These are phyloP conservation scores for Lasioglossum leucozonium DNA, from an alignment of 2,888 invertebrate genomes.

Conservation along the genomic window DNA sequence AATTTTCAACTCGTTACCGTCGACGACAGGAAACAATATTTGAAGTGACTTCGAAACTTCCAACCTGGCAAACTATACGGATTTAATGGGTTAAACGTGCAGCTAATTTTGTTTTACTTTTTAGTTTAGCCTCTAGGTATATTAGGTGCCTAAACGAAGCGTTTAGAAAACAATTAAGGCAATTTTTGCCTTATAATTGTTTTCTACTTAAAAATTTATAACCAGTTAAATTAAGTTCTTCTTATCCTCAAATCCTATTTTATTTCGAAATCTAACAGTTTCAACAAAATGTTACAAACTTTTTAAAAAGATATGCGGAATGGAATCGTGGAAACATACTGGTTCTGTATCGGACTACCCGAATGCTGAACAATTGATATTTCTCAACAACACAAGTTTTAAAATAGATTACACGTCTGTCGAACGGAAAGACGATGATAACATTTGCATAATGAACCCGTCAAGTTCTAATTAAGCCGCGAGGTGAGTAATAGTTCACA, in stretches of 20 bases:
- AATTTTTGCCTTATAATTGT: no score
- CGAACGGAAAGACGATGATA: constrained; percentile 11
- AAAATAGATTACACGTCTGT: not conserved
- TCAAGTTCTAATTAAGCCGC: constrained; percentile 51
- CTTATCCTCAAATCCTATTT: no score
- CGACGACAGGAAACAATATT: not conserved
- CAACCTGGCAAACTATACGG: not conserved
- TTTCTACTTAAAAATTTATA: no score
- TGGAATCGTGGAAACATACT: not conserved
- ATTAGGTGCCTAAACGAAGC: no score
- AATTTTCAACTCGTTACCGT: not conserved
- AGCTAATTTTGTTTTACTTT: not conserved
- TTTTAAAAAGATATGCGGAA: not conserved
- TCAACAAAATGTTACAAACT: not conserved
- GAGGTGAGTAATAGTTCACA: constrained; percentile 29
- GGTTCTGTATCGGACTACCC: no score
- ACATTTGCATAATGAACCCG: constrained; percentile 36
- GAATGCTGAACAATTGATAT: not conserved
- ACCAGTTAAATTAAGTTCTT: no score
- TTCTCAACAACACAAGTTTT: not conserved
- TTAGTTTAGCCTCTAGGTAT: not conserved
- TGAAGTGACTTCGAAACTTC: not conserved
- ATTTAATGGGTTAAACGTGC: not conserved
- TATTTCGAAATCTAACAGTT: no score
- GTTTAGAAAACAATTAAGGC: no score